Conservation (phyloP, 2,113 vertebrate species). For the Crocuta crocuta region DNA sequence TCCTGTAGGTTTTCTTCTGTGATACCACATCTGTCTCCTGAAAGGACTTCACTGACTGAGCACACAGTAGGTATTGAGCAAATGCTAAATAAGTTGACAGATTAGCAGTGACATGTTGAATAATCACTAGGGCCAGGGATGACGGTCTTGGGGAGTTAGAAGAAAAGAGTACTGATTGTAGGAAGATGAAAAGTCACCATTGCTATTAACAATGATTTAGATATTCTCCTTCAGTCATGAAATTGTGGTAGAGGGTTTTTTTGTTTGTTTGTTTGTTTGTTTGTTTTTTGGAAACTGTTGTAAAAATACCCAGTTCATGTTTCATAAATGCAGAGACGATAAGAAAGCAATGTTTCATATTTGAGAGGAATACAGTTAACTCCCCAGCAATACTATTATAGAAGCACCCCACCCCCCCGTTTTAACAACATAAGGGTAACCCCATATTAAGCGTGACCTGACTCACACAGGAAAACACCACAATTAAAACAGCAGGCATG, state of each 20-base stretch:
- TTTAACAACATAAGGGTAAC: not conserved
- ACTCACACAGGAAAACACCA: not conserved
- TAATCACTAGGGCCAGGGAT: not conserved
- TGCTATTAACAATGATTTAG: not conserved
- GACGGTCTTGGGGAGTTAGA: not conserved
- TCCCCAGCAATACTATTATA: not conserved
- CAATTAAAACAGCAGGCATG: not conserved
- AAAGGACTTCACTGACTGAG: not conserved
- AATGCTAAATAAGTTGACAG: not conserved
- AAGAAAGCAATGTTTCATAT: not conserved
- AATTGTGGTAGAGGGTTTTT: not conserved
- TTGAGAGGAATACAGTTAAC: not conserved
- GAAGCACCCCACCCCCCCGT: not conserved
- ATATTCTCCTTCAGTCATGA: slow-evolving; percentile 23
- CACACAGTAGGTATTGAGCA: slow-evolving; percentile 46
- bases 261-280: no score
- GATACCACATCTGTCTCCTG: not conserved
- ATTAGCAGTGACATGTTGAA: not conserved
- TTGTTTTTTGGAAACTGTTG: not conserved
- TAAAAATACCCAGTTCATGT: not conserved
- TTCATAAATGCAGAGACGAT: slow-evolving; percentile 9
- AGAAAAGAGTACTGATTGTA: not conserved
- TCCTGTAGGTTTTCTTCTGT: not conserved
- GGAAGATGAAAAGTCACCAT: not conserved
- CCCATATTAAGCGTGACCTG: not conserved